These are phyloP conservation scores for Larimichthys crocea DNA, from an alignment of 2,113 vertebrate species.

Conservation along the genomic window DNA sequence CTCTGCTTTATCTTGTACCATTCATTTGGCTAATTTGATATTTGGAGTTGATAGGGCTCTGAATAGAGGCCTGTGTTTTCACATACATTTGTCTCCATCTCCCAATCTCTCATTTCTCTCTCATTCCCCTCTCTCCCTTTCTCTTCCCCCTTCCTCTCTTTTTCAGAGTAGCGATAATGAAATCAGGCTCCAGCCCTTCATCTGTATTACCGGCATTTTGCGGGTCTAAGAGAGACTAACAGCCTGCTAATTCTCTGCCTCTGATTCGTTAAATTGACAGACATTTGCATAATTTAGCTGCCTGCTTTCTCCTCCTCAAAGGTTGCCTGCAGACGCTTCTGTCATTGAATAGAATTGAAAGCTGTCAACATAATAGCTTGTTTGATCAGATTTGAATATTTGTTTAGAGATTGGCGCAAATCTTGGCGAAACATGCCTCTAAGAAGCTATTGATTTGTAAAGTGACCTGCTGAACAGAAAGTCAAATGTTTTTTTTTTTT, in stretches of 20 bases:
- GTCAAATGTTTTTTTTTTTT: conserved; percentile 39
- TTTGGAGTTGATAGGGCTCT: conserved; percentile 75
- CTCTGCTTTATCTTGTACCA: conserved; percentile 75
- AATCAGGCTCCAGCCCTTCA: conserved; percentile 75
- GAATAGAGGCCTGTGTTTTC: conserved; percentile 66
- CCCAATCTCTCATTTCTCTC: conserved; percentile 57
- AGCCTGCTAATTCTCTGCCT: conserved; percentile 76
- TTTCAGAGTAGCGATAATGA: conserved; percentile 68
- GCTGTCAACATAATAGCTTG: conserved; percentile 66
- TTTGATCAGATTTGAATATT: conserved; percentile 74
- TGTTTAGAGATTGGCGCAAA: conserved; percentile 58
- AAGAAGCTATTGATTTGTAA: conserved; percentile 49
- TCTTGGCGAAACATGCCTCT: conserved; percentile 44
- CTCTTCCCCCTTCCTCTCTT: conserved; percentile 30
- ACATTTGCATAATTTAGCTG: conserved; percentile 77
- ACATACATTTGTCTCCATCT: conserved; percentile 68
- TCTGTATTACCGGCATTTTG: conserved; percentile 78
- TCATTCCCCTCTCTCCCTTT: conserved; percentile 22
- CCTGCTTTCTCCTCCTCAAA: conserved; percentile 64
- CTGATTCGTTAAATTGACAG: conserved; percentile 78
- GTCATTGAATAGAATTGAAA: conserved; percentile 61
- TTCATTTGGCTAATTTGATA: conserved; percentile 84
- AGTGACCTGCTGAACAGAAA: conserved; percentile 29
- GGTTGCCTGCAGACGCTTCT: conserved; percentile 62
- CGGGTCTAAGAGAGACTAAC: conserved; percentile 76